Base-by-base conservation (phyloP, 2,797 vertebrate species). In the Sebastes kiyomatsui region DNA sequence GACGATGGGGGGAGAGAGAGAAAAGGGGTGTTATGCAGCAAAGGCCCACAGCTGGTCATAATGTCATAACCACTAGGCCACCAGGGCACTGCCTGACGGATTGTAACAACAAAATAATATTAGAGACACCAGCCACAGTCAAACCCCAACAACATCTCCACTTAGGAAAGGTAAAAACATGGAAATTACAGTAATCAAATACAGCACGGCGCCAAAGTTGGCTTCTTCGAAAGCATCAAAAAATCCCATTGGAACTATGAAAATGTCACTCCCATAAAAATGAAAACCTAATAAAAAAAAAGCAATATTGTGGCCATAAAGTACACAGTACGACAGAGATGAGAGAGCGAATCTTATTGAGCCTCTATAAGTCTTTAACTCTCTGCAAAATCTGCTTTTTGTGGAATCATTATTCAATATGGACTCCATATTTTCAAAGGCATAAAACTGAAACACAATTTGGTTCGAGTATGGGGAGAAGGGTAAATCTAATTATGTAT, bases 241-340 rank as follows among this genome's bases (percentile, higher is more conserved):
- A 75, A 42, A 78, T 20, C 64, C 71, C 38, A 67, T 3, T 73
- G 82, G 66, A 83, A 61, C 42, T 58, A 73, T 79, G 18, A 84
- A 82, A 86, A 75, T 74, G 76, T 11, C 25, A 72, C 58, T 68
- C 74, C 67, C 27, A 81, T 88, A 83, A 92, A 88, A 92, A 86
- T 77, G 56, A 87, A 77, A 92, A 90, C 58, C 75, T 64, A 87
- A 88, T 91, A 86, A 89, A 91, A 83, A 91, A 85, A 85, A 90
- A 83, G 82, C 81, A 92, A 92, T 93, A 88, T 79, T 49, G 75
- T 16, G 67, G 77, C 72, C 27, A 72, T 90, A 87, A 92, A 91
- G 80, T 65, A 89, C 86, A 81, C 73, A 72, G 52, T 20, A 22
- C 2, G 8, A 78, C 46, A 66, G 67, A 71, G 61, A 88, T 67